Base-by-base conservation (phyloP, 2,797 vertebrate genomes). In the Selene dorsalis region DNA sequence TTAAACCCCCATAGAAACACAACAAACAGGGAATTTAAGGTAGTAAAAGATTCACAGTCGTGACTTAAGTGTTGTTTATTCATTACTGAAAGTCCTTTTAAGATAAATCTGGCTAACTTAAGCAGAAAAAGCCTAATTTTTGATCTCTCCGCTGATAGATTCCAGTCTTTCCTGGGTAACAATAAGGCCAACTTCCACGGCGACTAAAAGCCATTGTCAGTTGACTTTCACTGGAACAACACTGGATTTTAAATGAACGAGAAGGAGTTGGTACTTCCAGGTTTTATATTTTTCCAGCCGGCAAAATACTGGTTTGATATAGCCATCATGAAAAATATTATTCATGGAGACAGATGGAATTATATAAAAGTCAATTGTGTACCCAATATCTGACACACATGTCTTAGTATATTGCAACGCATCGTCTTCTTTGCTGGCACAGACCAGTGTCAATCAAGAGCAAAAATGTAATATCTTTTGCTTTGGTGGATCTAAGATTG, bases 1-100 rank as follows among this genome's bases (percentile, higher is more conserved):
- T 45, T 17, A 74, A 75, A 76, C 50, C 69, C 41, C 78, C 83
- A 70, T 87, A 63, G 86, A 84, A 87, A 88, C 87, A 76, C 79
- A 90, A 82, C 86, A 89, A 86, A 90, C 69, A 86, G 59, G 63
- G 13, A 58, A 57, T 3, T 11, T 55, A 55, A 38, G 10, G 24
- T 2, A 14, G 35, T 56, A 17, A 22, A 60, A 30, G 32, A 35
- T 35, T 35, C 32, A 35, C 32, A 35, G 9, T 35, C 32, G 32
- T 9, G 32, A 35, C 32, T 35, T 9, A 35, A 35, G 32, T 35
- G 7, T 35, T 35, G 32, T 35, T 35, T 35, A 35, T 35, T 35
- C 32, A 35, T 35, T 35, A 35, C 32, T 35, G 32, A 8, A 35
- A 35, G 32, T 35, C 32, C 32, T 35, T 35, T 35, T 8, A 35